Base-by-base conservation (phyloP, 2,797 vertebrate genomes). In the Toxotes lorentzi region DNA sequence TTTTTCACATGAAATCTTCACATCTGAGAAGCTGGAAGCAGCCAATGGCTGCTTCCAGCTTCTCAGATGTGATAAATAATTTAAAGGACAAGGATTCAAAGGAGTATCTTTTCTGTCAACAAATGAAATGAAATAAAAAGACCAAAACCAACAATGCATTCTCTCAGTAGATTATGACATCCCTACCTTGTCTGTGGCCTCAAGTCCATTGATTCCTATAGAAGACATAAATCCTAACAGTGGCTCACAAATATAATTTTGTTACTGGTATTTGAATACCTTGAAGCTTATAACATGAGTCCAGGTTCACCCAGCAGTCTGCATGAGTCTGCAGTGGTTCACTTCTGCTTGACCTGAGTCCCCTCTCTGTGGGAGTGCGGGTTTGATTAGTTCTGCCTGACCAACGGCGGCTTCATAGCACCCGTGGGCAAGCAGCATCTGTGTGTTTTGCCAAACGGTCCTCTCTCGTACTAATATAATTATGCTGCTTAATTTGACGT, bases 401-500 rank as follows among this genome's bases (percentile, higher is more conserved):
- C 70, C 54, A 9, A 59, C 32, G 23, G 47, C 21, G 7, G 65
- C 67, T 70, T 73, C 24, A 16, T 10, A 38, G 56, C 64, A 70
- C 72, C 80, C 57, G 2, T 47, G 73, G 83, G 75, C 74, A 30
- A 68, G 84, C 73, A 81, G 77, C 86, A 86, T 88, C 90, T 87
- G 83, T 84, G 70, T 70, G 72, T 79, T 81, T 85, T 41, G 65
- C 78, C 67, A 56, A 88, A 83, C 45, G 2, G 48, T 30, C 60
- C 14, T 53, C 68, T 67, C 68, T 85, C 61, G 13, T 32, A 59
- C 43, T 91, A 76, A 93, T 84, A 86, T 16, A 88, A 76, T 92
- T 85, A 79, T 48, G 40, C 76, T 76, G 81, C 86, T 84, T 90
- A 85, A 88, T 92, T 89, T 93, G 85, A 77, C 74, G 21, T 16